A percentile compares a stretch with the other conserved stretches of the same genome.
phyloP scores from a whole-genome alignment of 1,140 invertebrate genomes.

The Drosophila setifemur region DNA sequence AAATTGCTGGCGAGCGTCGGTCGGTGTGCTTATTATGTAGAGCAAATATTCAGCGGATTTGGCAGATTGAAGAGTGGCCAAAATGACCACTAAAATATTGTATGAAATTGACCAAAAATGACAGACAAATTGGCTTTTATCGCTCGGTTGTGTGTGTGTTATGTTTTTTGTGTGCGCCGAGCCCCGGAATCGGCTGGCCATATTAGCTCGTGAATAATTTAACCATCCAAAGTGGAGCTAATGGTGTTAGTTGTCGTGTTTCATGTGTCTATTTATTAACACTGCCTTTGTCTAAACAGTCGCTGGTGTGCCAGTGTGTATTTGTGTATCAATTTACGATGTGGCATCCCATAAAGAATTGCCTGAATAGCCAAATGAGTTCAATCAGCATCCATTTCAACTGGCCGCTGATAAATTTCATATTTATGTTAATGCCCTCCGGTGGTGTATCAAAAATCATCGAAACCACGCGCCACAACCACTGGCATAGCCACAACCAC shows the following conservation, averaged over 20 bases:
- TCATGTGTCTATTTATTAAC: constrained; percentile 78
- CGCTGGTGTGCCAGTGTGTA: constrained; percentile 1
- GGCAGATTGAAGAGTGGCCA: constrained; percentile 28
- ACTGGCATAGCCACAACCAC: constrained; percentile 28
- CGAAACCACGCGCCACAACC: constrained; percentile 37
- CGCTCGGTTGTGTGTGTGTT: constrained; percentile 51
- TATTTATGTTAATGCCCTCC: constrained; percentile 73
- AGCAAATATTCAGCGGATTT: constrained; percentile 42
- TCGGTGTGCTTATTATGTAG: constrained; percentile 41
- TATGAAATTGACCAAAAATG: constrained; percentile 79
- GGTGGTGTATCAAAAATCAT: constrained; percentile 40
- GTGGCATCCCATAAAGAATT: constrained; percentile 67
- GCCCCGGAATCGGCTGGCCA: constrained; percentile 45
- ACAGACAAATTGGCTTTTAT: constrained; percentile 81
- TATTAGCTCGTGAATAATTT: constrained; percentile 78
- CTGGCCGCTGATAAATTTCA: constrained; percentile 72
- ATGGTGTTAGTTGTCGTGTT: constrained; percentile 81
- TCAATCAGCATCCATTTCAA: constrained; percentile 76
- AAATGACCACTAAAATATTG: constrained; percentile 76
- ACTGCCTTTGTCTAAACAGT: constrained; percentile 69
- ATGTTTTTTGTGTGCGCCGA: no score
- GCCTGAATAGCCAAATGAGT: constrained; percentile 75
- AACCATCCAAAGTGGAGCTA: constrained; percentile 80
- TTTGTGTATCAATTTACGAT: constrained; percentile 52
- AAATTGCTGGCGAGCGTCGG: constrained; percentile 46